Evolutionary conservation across 2,113 vertebrate species (phyloP).

Genomic region (Pagrus major): DNA sequence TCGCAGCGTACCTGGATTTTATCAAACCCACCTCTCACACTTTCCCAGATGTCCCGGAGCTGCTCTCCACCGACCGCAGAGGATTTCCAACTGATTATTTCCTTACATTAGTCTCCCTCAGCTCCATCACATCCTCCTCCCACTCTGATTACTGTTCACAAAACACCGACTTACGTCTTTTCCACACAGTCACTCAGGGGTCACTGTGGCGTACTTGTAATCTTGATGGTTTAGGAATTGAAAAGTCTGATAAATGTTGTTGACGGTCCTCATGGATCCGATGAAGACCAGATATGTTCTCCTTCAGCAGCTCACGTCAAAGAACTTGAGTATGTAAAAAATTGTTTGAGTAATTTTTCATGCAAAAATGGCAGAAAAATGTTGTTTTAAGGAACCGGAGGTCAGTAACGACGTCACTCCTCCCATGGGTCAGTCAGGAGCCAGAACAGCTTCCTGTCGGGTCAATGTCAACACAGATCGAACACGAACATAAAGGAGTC

Average conservation of each 20-base stretch:
- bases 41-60: conserved; percentile 45
- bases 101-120: conserved; percentile 35
- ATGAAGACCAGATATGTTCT: conserved; percentile 4
- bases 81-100: conserved; percentile 39
- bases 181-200: conserved; percentile 26
- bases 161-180: conserved; percentile 6
- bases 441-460: no score
- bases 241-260: not conserved
- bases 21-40: conserved; percentile 45
- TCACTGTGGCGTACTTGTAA: not conserved
- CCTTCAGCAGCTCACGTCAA: not conserved
- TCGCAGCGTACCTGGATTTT: conserved; percentile 36
- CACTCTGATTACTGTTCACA: conserved; percentile 46
- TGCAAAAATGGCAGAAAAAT: no score
- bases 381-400: no score
- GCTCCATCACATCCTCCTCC: conserved; percentile 46
- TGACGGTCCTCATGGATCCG: not conserved
- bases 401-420: no score
- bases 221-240: not conserved
- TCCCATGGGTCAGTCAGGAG: no score
- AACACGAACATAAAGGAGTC: no score
- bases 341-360: no score
- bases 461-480: no score
- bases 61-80: conserved; percentile 30
- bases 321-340: no score